Evolutionary conservation across 2,113 vertebrate genomes (phyloP), one percentile per base, ranked within the genome.

Genomic region (Datnioides undecimradiatus): DNA sequence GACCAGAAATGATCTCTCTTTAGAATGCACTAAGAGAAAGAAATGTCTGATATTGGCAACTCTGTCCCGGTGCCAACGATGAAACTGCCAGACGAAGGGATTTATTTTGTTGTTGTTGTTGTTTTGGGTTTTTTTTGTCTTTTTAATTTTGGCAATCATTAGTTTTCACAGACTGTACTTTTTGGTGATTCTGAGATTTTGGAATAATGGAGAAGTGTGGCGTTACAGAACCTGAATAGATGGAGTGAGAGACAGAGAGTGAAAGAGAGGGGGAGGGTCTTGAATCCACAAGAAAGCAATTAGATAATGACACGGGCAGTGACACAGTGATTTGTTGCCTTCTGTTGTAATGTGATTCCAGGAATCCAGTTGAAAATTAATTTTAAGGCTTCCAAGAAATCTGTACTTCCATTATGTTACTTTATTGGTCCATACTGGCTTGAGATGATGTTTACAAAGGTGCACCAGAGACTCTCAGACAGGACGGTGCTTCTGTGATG

Each of bases 301-400:
- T 76, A 75, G 70, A 85, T 90, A 76, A 88, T 79, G 66, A 86
- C 78, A 66, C 9, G 43, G 45, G n/a, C 65, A 64, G 76, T 68
- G 84, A 73, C 78, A 66, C 45, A 51, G 60, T 86, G 80, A 85
- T 87, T 83, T 83, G 80, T 86, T 73, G 71, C 76, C 41, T 14
- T 85, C 25, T 55, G 71, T 86, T 84, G 45, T 69, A 60, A 87
- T 79, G 43, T 38, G 60, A 84, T 92, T 79, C 55, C 75, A 68
- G 71, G 76, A 85, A 86, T 86, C 36, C 49, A 38, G 62, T 36
- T 67, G 57, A 72, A 88, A 86, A 87, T 69, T 6, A 64, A 76
- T 82, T 75, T 83, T 45, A 73, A 73, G 25, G 66, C 64, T 80
- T 84, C 67, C 62, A 73, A 76, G 75, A 89, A 89, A 73, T 59